These are phyloP conservation scores for Patella depressa DNA, from an alignment of 2,888 invertebrate species.

Conservation along the genomic window DNA sequence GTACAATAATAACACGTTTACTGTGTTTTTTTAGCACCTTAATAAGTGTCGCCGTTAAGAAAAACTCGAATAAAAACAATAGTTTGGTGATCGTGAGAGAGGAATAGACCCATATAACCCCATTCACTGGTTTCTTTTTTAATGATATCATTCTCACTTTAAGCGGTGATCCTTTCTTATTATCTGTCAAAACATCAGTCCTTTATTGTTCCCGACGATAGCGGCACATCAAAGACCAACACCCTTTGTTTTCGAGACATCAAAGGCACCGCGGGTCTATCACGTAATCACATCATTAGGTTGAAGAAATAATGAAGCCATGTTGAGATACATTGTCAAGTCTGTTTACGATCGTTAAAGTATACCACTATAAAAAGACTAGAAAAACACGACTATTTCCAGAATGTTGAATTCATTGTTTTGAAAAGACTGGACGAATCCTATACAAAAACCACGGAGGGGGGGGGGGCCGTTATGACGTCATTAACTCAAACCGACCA, in stretches of 20 bases:
- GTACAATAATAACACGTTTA: too few relatives aligned
- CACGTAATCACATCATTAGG: neutral
- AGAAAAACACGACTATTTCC: too few relatives aligned
- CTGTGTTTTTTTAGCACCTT: neutral
- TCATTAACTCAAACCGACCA: too few relatives aligned
- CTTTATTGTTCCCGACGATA: neutral
- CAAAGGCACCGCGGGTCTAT: neutral
- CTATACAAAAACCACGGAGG: too few relatives aligned
- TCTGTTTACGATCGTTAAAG: too few relatives aligned
- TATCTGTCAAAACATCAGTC: constrained; percentile 8
- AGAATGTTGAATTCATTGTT: too few relatives aligned
- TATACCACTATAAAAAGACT: too few relatives aligned
- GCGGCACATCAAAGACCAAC: neutral
- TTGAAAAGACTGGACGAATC: too few relatives aligned
- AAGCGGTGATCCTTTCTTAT: constrained; percentile 2
- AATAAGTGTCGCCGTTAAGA: neutral
- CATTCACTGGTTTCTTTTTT: neutral
- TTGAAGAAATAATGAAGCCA: constrained; percentile 5
- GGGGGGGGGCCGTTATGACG: too few relatives aligned
- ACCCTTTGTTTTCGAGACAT: neutral
- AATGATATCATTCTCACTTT: neutral
- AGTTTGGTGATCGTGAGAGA: neutral
- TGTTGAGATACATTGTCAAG: neutral
- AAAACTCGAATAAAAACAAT: constrained; percentile 2
- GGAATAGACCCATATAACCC: neutral